phyloP scores from a whole-genome alignment of 2,797 vertebrate species.

The Gastrophryne carolinensis region DNA sequence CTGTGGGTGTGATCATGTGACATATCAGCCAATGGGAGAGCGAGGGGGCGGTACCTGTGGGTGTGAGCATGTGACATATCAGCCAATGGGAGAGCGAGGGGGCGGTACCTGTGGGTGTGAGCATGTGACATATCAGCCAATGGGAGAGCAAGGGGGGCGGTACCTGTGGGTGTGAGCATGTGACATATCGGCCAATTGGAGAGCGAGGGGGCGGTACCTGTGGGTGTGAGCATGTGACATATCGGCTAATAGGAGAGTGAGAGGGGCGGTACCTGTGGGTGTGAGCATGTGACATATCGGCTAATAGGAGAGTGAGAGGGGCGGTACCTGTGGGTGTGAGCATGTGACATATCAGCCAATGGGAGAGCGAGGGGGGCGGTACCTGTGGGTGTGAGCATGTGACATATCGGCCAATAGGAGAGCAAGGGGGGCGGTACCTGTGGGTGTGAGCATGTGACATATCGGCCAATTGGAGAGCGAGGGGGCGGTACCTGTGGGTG shows the following conservation, averaged over 20 bases:
- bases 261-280: neutral
- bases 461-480: neutral
- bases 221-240: conserved; percentile 78
- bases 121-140: neutral
- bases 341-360: neutral
- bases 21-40: neutral
- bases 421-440: conserved; percentile 69
- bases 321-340: conserved; percentile 88
- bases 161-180: neutral
- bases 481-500: neutral
- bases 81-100: neutral
- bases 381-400: neutral
- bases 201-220: conserved; percentile 69
- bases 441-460: conserved; percentile 78
- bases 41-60: neutral
- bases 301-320: neutral
- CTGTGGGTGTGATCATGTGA: conserved; percentile 86
- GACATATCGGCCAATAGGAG: neutral
- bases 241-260: neutral
- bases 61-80: too few relatives aligned
- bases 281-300: too few relatives aligned
- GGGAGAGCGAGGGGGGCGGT: neutral
- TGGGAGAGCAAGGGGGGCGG: neutral
- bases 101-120: conserved; percentile 87
- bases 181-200: neutral